Conservation (phyloP, 2,888 invertebrate genomes). For the Dasysyrphus albostriatus region DNA sequence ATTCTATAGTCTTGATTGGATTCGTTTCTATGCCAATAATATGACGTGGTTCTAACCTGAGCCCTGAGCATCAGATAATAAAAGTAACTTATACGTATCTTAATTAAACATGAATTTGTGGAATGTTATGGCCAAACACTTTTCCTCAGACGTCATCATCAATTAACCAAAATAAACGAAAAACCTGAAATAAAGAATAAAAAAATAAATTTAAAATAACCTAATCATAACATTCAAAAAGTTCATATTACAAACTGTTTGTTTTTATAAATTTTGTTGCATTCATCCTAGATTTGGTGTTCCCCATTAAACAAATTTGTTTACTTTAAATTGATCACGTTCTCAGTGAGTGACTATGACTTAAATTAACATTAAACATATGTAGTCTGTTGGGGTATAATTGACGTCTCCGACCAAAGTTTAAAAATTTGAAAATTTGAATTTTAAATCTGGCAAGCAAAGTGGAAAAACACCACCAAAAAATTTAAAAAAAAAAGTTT, state of each 20-base stretch:
- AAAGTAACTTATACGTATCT: not conserved
- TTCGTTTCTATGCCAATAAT: not conserved
- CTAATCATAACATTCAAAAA: not conserved
- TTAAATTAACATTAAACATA: not conserved
- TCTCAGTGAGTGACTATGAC: not conserved
- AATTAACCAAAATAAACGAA: not conserved
- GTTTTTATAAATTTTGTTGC: conserved; percentile 12
- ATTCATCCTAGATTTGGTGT: conserved; percentile 9
- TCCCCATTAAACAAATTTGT: conserved; percentile 16
- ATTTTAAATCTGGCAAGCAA: not conserved
- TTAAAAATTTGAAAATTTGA: not conserved
- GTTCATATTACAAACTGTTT: not conserved
- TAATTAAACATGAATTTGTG: not conserved
- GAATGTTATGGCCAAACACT: not conserved
- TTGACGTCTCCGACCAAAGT: not conserved
- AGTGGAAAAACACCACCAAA: not conserved
- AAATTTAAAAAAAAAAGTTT: too few species aligned
- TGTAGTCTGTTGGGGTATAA: not conserved
- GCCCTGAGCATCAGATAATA: not conserved
- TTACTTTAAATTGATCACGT: conserved; percentile 28
- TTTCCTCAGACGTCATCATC: not conserved
- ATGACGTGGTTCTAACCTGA: not conserved
- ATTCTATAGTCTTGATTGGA: not conserved
- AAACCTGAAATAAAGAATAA: not conserved
- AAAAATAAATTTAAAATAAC: too few species aligned